Percentiles rank a stretch among this genome's conserved stretches.
Evolutionary conservation across 2,888 invertebrate species (phyloP).

Genomic region (Patella caerulea): DNA sequence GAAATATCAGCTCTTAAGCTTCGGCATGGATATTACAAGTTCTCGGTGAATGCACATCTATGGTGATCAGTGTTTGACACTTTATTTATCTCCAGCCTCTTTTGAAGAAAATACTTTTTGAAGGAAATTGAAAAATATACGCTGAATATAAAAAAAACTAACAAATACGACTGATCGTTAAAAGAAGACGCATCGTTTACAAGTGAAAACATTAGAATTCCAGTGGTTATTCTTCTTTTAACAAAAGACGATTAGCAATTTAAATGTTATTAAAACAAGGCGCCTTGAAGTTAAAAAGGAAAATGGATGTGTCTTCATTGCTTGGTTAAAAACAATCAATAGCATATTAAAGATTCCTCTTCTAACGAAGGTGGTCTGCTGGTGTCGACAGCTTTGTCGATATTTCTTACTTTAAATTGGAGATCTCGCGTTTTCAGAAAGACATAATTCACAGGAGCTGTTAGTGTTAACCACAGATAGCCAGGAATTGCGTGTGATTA

Average conservation of each 20-base stretch:
- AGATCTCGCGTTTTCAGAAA: not conserved
- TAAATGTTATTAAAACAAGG: not conserved
- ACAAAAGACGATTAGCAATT: not conserved
- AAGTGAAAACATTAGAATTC: too few relatives aligned
- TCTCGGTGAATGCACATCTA: too few relatives aligned
- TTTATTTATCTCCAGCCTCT: too few relatives aligned
- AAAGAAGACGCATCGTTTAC: too few relatives aligned
- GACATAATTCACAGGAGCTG: not conserved
- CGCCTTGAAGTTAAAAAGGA: not conserved
- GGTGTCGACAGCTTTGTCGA: conserved; percentile 1
- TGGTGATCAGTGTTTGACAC: too few relatives aligned
- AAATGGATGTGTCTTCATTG: conserved; percentile 1
- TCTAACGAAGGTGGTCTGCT: conserved; percentile 1
- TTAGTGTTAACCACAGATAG: not conserved
- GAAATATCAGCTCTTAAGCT: too few relatives aligned
- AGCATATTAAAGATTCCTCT: conserved; percentile 1
- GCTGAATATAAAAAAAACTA: too few relatives aligned
- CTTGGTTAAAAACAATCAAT: not conserved
- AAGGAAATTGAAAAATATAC: too few relatives aligned
- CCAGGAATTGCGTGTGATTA: too few relatives aligned
- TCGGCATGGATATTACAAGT: too few relatives aligned
- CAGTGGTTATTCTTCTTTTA: not conserved
- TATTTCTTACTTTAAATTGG: conserved; percentile 1
- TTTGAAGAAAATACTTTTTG: too few relatives aligned
- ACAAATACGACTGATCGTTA: too few relatives aligned